phyloP scores from a whole-genome alignment of 2,113 vertebrate genomes.

The Microtus ochrogaster region DNA sequence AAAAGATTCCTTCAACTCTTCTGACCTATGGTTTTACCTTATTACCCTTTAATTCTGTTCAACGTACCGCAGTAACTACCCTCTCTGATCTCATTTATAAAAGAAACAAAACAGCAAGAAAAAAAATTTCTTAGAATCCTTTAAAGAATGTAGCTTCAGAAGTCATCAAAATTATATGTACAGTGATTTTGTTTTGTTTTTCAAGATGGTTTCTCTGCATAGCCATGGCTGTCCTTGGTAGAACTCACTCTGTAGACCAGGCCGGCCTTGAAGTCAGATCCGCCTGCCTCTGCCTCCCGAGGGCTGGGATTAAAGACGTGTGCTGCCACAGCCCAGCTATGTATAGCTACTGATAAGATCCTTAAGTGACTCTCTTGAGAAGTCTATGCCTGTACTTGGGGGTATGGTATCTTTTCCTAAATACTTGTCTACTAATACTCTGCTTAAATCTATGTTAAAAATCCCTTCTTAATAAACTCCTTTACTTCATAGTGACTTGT shows the following conservation, averaged over 20 bases:
- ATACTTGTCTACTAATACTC: not conserved
- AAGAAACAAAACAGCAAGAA: not conserved
- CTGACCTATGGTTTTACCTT: not conserved
- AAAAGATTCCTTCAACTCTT: not conserved
- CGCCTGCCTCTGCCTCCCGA: not conserved
- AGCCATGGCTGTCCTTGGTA: not conserved
- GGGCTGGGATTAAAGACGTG: not conserved
- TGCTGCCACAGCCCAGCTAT: fast-evolving
- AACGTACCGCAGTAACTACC: not conserved
- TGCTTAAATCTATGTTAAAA: not conserved
- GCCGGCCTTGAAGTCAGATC: not conserved
- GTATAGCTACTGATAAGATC: not conserved
- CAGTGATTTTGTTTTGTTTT: not conserved
- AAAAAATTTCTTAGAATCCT: not conserved
- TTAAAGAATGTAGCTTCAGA: not conserved
- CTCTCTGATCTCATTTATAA: not conserved
- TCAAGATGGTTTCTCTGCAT: not conserved
- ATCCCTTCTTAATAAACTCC: not conserved
- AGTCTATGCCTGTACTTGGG: not conserved
- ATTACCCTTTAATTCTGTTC: not conserved
- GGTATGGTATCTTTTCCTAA: not conserved
- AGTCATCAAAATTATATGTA: not conserved
- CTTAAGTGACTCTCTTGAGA: not conserved
- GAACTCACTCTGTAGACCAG: not conserved
- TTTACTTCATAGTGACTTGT: not conserved